phyloP scores from a whole-genome alignment of 2,113 vertebrate species.

The Dipodomys stephensi region DNA sequence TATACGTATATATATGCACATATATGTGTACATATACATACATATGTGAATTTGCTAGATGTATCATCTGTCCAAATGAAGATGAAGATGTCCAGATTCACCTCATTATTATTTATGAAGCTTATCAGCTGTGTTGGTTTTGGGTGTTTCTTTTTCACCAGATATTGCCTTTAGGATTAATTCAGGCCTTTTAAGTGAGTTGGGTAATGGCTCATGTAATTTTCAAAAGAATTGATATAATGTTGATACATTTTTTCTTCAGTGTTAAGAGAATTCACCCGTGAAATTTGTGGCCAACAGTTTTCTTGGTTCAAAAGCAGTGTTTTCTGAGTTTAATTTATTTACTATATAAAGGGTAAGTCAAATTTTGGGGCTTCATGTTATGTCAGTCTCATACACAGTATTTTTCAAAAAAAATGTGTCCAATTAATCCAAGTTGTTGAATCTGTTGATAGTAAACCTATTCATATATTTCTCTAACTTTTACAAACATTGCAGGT shows the following conservation, averaged over 20 bases:
- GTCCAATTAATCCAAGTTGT: no score
- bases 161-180: neutral
- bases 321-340: neutral
- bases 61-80: neutral
- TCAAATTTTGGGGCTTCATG: neutral
- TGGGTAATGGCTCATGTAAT: neutral
- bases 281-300: no score
- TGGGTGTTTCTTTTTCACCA: neutral
- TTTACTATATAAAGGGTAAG: neutral
- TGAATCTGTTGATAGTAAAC: no score
- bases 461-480: no score
- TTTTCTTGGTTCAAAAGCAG: no score
- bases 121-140: neutral
- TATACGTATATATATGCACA: neutral
- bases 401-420: no score
- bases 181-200: neutral
- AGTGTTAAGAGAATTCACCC: neutral
- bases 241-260: slow-evolving; percentile 6
- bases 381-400: no score
- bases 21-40: no score
- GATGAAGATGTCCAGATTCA: neutral
- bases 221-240: neutral
- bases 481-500: no score
- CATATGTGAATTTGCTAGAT: neutral
- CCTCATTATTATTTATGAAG: neutral